These are phyloP conservation scores for Riparia riparia DNA, from an alignment of 2,113 vertebrate species.

Conservation along the genomic window DNA sequence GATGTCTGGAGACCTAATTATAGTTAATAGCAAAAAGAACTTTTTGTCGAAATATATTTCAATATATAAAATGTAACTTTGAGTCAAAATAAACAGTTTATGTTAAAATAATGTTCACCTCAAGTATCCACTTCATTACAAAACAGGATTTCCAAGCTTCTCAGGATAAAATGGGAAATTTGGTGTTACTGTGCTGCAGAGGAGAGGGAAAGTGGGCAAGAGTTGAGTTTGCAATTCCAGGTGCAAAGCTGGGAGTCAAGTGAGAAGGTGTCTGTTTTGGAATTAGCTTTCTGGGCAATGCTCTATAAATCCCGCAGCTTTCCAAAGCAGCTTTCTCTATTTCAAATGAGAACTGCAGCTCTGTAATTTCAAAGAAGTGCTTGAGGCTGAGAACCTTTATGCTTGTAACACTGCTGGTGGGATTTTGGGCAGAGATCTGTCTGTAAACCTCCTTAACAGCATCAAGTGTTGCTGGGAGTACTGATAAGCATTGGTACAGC, in stretches of 20 bases:
- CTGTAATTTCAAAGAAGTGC: neutral
- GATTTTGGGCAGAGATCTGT: neutral
- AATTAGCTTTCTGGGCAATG: neutral
- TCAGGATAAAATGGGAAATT: neutral
- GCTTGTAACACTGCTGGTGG: neutral
- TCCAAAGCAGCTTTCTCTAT: neutral
- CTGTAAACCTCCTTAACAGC: neutral
- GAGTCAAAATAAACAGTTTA: slow-evolving; percentile 26
- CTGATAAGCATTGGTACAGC: neutral
- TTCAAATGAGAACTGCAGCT: neutral
- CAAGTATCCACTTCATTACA: neutral
- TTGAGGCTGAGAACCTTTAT: neutral
- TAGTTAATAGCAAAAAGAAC: neutral
- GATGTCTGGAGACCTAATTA: neutral
- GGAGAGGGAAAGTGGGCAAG: neutral
- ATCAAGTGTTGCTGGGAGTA: neutral
- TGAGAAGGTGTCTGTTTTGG: neutral
- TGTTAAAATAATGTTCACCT: neutral
- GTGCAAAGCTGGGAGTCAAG: neutral
- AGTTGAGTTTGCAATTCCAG: neutral
- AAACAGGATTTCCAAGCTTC: neutral
- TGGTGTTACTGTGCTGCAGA: neutral
- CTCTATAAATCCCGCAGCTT: neutral
- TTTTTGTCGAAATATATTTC: slow-evolving; percentile 23
- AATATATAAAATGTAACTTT: neutral